Evolutionary conservation across 2,797 vertebrate genomes (phyloP).

Genomic region (Falco peregrinus): DNA sequence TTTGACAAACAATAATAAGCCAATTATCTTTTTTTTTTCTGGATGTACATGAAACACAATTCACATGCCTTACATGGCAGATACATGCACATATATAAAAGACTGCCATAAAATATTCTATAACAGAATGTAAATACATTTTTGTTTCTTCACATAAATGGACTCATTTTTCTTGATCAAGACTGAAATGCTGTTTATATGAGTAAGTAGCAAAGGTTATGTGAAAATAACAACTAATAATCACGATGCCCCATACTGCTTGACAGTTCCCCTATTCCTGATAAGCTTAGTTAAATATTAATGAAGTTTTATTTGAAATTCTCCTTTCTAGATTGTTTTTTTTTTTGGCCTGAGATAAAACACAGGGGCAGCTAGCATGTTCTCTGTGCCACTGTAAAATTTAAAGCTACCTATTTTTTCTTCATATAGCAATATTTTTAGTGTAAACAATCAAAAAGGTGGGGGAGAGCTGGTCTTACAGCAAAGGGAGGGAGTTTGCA

Average conservation of each 20-base stretch:
- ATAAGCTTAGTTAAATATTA: constrained; percentile 45
- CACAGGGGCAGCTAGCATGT: neutral
- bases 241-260: neutral
- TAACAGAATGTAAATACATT: neutral
- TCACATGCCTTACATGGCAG: neutral
- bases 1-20: neutral
- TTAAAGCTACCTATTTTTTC: neutral
- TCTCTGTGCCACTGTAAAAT: neutral
- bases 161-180: neutral
- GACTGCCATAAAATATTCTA: neutral
- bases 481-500: neutral
- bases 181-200: neutral
- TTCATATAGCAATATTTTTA: neutral
- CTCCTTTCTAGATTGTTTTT: neutral
- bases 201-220: neutral
- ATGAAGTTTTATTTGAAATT: neutral
- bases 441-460: neutral
- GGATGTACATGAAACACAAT: neutral
- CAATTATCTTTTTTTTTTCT: neutral
- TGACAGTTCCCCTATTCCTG: neutral
- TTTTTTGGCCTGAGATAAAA: neutral
- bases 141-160: neutral
- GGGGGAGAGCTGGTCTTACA: rapidly evolving
- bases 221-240: neutral
- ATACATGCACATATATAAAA: neutral